Evolutionary conservation across 2,113 vertebrate species (phyloP), one percentile per base, ranked within the genome.

Genomic region (Myotis davidii): DNA sequence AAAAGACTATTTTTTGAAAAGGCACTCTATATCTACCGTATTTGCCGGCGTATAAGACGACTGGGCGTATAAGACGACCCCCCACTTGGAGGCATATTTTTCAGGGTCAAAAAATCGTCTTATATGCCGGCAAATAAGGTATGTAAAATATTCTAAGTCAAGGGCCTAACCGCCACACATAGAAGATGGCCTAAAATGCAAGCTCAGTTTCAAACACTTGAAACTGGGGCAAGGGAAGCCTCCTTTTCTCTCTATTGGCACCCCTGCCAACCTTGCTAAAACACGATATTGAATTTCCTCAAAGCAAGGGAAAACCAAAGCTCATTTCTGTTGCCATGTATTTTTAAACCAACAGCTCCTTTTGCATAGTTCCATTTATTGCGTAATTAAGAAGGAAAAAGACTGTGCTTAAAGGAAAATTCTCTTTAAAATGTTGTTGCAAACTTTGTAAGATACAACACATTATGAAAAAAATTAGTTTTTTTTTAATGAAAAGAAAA

Each of bases 201-300:
- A 93, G 37, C 65, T 89, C 1, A 64, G 14, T 89, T 95, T 94
- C 21, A 81, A 86, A 76, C 65, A 77, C 67, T 84, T 65, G 88
- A 90, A 97, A 95, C 54, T 90, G 90, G 81, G 94, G 67, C 77
- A 77, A 69, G 65, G 20, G 91, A 25, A 67, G 32, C 61, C 81
- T 92, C 72, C 42, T 92, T 85, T 91, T 79, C 76, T 91, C 77
- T 39, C 27, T 6, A 1, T 70, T 6, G 16, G 10, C 56, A 69
- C 45, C 42, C 78, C 65, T 85, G 90, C 84, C 97, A 97, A 37
- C 72, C 94, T 94, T 82, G 87, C 56, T 78, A 87, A 95, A 96
- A 69, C 81, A 85, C 94, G 52, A 45, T 89, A 90, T 85, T 97
- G 89, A 96, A 85, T 96, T 95, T 97, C 93, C 56, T 96, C 85